Conservation (phyloP, 2,888 invertebrate genomes). For the Caenorhabditis auriculariae region DNA sequence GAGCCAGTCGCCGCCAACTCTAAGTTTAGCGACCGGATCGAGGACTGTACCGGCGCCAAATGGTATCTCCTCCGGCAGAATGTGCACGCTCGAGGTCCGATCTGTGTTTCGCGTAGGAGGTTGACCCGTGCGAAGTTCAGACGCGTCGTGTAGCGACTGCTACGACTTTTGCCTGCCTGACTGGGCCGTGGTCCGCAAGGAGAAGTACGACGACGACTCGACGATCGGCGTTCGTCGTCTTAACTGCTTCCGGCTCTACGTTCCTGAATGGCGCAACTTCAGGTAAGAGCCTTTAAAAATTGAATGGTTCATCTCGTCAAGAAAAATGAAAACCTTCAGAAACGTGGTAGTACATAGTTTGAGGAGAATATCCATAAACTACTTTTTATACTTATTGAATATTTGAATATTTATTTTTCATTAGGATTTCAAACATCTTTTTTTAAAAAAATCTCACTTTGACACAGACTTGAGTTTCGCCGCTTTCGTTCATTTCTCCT, state of each 20-base stretch:
- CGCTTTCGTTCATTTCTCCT: not conserved
- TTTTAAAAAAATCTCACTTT: not conserved
- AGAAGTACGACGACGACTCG: constrained; percentile 51
- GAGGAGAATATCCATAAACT: not conserved
- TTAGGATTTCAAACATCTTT: not conserved
- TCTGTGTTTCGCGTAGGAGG: not conserved
- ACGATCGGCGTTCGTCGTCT: constrained; percentile 56
- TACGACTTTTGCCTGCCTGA: constrained; percentile 62
- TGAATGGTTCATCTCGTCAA: not conserved
- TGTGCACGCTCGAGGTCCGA: constrained; percentile 54
- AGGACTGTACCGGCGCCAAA: constrained; percentile 55
- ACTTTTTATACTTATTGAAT: not conserved
- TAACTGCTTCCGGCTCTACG: constrained; percentile 59
- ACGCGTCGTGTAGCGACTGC: constrained; percentile 56
- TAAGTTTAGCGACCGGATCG: constrained; percentile 34
- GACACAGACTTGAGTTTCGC: not conserved
- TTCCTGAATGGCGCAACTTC: constrained; percentile 58
- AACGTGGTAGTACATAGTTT: not conserved
- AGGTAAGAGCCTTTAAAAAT: constrained; percentile 7
- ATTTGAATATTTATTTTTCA: not conserved
- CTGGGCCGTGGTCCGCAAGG: constrained; percentile 55
- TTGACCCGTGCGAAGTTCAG: constrained; percentile 29
- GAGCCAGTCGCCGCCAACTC: constrained; percentile 34
- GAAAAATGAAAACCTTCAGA: not conserved
- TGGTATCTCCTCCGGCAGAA: constrained; percentile 59